Conservation (phyloP, 2,888 invertebrate genomes). For the Congeria kusceri region DNA sequence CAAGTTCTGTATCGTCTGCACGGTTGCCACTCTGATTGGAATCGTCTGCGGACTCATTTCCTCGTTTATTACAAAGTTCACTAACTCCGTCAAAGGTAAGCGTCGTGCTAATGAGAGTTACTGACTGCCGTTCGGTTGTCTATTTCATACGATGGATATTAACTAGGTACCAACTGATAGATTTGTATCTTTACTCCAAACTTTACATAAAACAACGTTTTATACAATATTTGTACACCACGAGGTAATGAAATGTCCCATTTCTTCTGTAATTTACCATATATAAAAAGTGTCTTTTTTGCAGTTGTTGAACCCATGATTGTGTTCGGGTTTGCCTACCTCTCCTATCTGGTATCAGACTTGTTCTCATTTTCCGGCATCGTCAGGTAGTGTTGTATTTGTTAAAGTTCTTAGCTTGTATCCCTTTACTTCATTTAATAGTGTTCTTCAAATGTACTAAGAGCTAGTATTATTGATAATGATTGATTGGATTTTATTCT, state of each 20-base stretch:
- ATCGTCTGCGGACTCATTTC: constrained; percentile 86
- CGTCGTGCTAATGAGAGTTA: no score
- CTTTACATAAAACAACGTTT: no score
- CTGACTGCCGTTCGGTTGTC: no score
- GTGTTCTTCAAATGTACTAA: not conserved
- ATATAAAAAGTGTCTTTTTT: constrained; percentile 46
- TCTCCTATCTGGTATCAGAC: constrained; percentile 87
- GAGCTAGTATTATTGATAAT: not conserved
- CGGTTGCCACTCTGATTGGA: constrained; percentile 87
- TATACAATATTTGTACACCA: no score
- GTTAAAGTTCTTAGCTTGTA: no score
- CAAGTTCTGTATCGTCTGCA: constrained; percentile 86
- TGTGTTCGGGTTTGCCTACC: constrained; percentile 87
- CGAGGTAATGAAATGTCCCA: no score
- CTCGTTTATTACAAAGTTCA: constrained; percentile 85
- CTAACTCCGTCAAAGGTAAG: constrained; percentile 84
- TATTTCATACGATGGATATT: no score
- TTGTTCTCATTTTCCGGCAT: constrained; percentile 88
- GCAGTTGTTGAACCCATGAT: constrained; percentile 87
- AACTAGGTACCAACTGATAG: no score
- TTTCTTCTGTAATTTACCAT: no score
- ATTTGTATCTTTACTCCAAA: no score
- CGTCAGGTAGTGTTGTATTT: constrained; percentile 85
- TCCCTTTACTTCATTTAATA: constrained; percentile 21
- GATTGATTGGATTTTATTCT: no score